Conservation (phyloP, 2,113 vertebrate species). For the Prolemur simus region DNA sequence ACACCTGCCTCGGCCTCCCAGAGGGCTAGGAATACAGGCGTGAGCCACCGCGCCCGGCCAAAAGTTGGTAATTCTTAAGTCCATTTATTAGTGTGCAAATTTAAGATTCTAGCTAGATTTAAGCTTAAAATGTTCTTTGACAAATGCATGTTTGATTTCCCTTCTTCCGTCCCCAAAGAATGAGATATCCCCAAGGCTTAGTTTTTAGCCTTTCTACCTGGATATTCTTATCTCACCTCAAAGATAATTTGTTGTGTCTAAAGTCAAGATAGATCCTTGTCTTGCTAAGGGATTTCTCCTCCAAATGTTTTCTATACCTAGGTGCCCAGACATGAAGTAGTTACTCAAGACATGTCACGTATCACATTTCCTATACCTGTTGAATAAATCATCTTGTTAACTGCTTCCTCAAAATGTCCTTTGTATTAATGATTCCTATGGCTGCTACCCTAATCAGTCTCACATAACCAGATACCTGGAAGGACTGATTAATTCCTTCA, state of each 20-base stretch:
- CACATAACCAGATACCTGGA: background rate
- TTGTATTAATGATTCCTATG: background rate
- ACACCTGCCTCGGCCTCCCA: too few relatives aligned
- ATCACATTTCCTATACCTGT: background rate
- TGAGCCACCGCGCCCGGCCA: too few relatives aligned
- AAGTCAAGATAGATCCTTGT: constrained; percentile 22
- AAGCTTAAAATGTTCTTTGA: background rate
- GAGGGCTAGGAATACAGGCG: too few relatives aligned
- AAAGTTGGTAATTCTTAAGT: constrained; percentile 16
- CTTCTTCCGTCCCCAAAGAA: background rate
- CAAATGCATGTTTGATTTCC: background rate
- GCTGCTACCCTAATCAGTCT: background rate
- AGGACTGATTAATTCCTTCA: constrained; percentile 33
- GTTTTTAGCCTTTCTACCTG: constrained; percentile 3
- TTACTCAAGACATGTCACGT: background rate
- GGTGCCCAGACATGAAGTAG: background rate
- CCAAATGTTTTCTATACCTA: background rate
- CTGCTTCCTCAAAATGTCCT: constrained; percentile 25
- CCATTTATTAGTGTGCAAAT: background rate
- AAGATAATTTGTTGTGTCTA: background rate
- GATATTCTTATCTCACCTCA: constrained; percentile 7
- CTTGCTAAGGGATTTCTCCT: constrained; percentile 13
- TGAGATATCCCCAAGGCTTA: background rate
- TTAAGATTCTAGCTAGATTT: constrained; percentile 24
- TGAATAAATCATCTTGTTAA: constrained; percentile 4